Evolutionary conservation across 2,113 vertebrate genomes (phyloP), one percentile per base, ranked within the genome.

Genomic region (Brachionichthys hirsutus): DNA sequence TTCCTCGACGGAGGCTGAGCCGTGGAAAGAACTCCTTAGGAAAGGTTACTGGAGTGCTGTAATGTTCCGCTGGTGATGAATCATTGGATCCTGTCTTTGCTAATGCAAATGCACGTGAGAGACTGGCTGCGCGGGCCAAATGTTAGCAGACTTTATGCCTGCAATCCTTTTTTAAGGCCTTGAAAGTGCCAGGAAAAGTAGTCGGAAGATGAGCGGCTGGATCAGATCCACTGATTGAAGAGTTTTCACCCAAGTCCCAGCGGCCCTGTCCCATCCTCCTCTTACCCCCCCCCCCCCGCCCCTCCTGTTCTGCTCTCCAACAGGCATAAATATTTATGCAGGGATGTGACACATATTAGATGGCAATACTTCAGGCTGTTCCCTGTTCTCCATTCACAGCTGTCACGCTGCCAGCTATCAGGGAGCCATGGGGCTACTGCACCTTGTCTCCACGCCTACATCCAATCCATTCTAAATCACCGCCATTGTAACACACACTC

Each of bases 311-410:
- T 61, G 69, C 71, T 84, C 62, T 83, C 77, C 80, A 83, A 80
- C 60, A 58, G 83, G 75, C 81, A 91, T 91, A 88, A 88, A 92
- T 91, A 92, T 91, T 90, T 89, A 92, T 91, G 88, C 86, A 84
- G 87, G 80, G 75, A 82, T 84, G 87, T 90, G 90, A 90, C 87
- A 89, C 87, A 85, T 90, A 89, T 89, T 88, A 89, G 89, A 89
- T 87, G 83, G 87, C 85, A 79, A 86, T 90, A 88, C 84, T 89
- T 90, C 89, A 88, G 86, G 75, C 81, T 84, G 87, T 87, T 88
- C 87, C 86, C 88, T 82, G 80, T 75, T 87, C 88, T 86, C 86
- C 81, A 87, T 88, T 90, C 91, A 77, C 82, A 90, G 85, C 89
- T 91, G 90, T 91, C 91, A 92, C 65, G 46, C 80, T 82, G 78